Base-by-base conservation (phyloP, 2,797 vertebrate genomes). In the Coccyzus lansbergi region DNA sequence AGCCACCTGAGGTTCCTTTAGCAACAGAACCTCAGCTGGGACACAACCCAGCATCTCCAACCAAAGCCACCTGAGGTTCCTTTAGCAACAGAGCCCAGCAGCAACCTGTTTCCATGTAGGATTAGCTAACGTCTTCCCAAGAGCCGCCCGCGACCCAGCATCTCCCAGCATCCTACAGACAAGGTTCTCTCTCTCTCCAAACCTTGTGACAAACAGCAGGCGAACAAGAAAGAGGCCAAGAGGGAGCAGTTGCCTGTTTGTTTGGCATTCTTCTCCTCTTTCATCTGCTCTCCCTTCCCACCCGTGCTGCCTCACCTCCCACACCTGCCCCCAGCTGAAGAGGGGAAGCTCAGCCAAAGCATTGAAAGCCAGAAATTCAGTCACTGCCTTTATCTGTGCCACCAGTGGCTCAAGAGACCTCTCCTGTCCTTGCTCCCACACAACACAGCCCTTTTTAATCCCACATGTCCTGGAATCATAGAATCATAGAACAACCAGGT, bases 61-160 rank as follows among this genome's bases (percentile, higher is more conserved):
- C 6, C 80, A 28, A 17, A 48, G 20, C 46, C 9, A 24, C 20
- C 26, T 5, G 38, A 14, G 17, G 6, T 5, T 15, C 20, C 78
- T 24, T 9, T 0, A 22, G 53, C 56, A 6, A 16, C 10, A 29
- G 15, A 55, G 9, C 13, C 58, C 63, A 3, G 18, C 29, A 16
- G 44, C 22, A 8, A 1, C 26, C 11, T 29, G 0, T 1, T 6
- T 6, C 1, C 2, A 38, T 4, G 9, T 1, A 3, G 33, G 31
- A 19, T 0, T 3, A 19, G 20, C 42, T 68, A 36, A 4, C 0
- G 0, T 2, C 60, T 19, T 53, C 46, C 52, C 68, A 48, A 40
- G 34, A 71, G 7, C 46, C 5, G 9, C 24, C 2, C 2, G 21
- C 4, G 67, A 29, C 2, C 9, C 86, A 33, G 82, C 24, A 4